A percentile compares a stretch with the other conserved stretches of the same genome.
Evolutionary conservation across 2,888 invertebrate species (phyloP).

Genomic region (Heliothis peltigera): DNA sequence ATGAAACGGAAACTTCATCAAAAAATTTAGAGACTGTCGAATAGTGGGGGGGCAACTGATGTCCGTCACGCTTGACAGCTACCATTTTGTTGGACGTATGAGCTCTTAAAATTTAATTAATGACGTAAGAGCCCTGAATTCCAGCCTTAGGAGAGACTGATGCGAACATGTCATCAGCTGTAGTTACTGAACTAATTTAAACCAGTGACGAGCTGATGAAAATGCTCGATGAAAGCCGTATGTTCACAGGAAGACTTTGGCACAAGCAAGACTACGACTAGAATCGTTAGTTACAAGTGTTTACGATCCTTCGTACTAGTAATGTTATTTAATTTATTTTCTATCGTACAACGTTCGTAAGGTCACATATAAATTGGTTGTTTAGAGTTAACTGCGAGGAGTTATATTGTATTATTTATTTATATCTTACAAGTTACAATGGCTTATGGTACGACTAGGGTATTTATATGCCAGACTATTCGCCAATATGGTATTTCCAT

Average conservation of each 20-base stretch:
- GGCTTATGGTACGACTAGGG: constrained; percentile 14
- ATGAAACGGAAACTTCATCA: not conserved
- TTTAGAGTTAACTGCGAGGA: constrained; percentile 47
- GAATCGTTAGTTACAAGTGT: constrained; percentile 41
- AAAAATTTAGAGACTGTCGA: not conserved
- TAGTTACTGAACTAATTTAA: constrained; percentile 53
- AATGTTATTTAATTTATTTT: constrained; percentile 58
- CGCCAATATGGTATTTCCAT: constrained; percentile 32
- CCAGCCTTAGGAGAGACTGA: constrained; percentile 32
- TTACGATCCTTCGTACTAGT: constrained; percentile 46
- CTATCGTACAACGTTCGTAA: constrained; percentile 45
- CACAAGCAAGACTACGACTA: constrained; percentile 28
- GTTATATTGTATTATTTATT: constrained; percentile 43
- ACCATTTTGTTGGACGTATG: constrained; percentile 7
- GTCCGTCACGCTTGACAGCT: constrained; percentile 23
- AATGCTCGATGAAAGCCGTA: constrained; percentile 36
- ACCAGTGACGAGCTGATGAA: constrained; percentile 35
- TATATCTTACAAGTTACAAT: constrained; percentile 23
- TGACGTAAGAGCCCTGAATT: constrained; percentile 38
- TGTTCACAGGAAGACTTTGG: constrained; percentile 38
- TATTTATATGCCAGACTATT: constrained; percentile 34
- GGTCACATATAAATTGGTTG: constrained; percentile 58
- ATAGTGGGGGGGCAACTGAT: constrained; percentile 23
- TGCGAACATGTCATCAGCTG: constrained; percentile 37
- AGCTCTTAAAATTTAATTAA: constrained; percentile 23